Evolutionary conservation across 2,888 invertebrate genomes (phyloP).

Genomic region (Antheraea assamensis): DNA sequence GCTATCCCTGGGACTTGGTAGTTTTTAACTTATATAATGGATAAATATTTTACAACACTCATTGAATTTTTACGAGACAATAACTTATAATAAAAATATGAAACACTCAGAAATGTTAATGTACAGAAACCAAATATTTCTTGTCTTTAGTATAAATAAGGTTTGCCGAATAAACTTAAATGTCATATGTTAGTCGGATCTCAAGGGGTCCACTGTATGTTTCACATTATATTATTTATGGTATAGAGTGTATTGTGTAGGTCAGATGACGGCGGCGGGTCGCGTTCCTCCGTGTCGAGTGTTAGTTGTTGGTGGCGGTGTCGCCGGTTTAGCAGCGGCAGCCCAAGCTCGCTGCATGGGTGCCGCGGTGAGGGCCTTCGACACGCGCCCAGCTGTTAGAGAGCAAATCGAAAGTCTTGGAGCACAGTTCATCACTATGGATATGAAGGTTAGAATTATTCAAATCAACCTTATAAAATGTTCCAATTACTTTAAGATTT

Average conservation of each 20-base stretch:
- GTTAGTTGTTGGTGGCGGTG: slow-evolving; percentile 94
- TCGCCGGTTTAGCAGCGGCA: slow-evolving; percentile 93
- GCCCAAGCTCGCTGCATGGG: slow-evolving; percentile 95
- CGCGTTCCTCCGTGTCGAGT: slow-evolving; percentile 95
- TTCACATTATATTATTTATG: too few species aligned
- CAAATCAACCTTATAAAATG: background rate
- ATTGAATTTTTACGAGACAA: too few species aligned
- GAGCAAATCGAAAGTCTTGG: slow-evolving; percentile 94
- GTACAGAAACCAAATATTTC: too few species aligned
- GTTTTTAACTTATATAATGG: too few species aligned
- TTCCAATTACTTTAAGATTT: background rate
- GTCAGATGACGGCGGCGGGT: slow-evolving; percentile 95
- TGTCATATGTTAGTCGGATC: too few species aligned
- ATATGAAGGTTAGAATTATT: slow-evolving; percentile 82
- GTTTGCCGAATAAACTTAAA: too few species aligned
- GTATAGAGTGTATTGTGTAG: slow-evolving; percentile 56
- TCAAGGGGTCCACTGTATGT: too few species aligned
- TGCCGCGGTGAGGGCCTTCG: slow-evolving; percentile 93
- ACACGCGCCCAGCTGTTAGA: slow-evolving; percentile 91
- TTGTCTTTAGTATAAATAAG: too few species aligned
- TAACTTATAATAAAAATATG: too few species aligned
- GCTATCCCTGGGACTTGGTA: too few species aligned
- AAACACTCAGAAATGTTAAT: too few species aligned
- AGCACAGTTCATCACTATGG: slow-evolving; percentile 92
- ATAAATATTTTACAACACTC: too few species aligned